Evolutionary conservation across 1,140 invertebrate species (phyloP).

Genomic region (Vanessa tameamea): DNA sequence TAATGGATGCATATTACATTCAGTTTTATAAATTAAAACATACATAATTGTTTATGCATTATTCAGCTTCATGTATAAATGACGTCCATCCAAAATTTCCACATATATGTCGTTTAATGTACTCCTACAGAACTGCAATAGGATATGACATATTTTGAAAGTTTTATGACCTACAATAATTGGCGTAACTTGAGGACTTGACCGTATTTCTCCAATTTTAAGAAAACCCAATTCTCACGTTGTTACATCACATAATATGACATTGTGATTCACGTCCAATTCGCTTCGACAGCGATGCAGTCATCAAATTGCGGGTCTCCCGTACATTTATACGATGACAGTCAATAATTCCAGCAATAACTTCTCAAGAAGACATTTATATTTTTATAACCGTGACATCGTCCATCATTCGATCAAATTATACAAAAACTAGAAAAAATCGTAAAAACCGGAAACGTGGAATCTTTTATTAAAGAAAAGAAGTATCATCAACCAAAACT

Average conservation of each 20-base stretch:
- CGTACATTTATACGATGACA: slow-evolving; percentile 6
- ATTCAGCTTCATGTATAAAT: too few species aligned
- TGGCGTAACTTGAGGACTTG: background rate
- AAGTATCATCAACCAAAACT: slow-evolving; percentile 7
- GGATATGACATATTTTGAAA: background rate
- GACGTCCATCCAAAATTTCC: too few species aligned
- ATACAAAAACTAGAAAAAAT: background rate
- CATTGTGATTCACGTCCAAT: slow-evolving; percentile 21
- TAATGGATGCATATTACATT: background rate
- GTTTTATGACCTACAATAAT: background rate
- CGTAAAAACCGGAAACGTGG: background rate
- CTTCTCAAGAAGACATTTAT: background rate
- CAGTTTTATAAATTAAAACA: background rate
- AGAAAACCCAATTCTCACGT: background rate
- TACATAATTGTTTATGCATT: background rate
- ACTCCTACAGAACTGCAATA: background rate
- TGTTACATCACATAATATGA: slow-evolving; percentile 16
- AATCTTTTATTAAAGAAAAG: background rate
- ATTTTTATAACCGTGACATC: too few species aligned
- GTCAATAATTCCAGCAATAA: background rate
- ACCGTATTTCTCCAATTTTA: background rate
- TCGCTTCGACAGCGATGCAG: background rate
- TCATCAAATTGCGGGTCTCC: slow-evolving; percentile 24
- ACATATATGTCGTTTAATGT: too few species aligned
- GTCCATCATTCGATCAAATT: background rate